Base-by-base conservation (phyloP, 2,113 vertebrate species). In the Hystrix brachyura region DNA sequence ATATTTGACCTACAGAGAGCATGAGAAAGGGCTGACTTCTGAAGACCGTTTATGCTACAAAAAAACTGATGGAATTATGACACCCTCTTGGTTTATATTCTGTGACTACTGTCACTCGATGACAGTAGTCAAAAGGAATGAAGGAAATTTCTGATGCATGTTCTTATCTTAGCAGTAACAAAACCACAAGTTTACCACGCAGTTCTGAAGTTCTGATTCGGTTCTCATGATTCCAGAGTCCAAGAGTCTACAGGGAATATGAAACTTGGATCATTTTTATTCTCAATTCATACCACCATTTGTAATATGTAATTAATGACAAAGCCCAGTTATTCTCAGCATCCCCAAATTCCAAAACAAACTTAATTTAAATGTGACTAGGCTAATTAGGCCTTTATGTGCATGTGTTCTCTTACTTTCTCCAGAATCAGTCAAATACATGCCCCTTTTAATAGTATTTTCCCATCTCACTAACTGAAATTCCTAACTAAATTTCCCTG, bases 261-360 rank as follows among this genome's bases (percentile, higher is more conserved):
- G 21, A 87, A 18, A 94, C 27, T 60, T 82, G 27, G 2, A 64
- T 89, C 29, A 67, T 55, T 65, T 88, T 76, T 62, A 9, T 38
- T 80, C 15, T 43, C 3, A 80, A 12, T 92, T 91, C 67, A 7
- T 3, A 94, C 29, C 32, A 82, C n/a, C n/a, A 64, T 57, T 78
- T 48, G 13, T 43, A 84, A 94, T 87, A 91, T 51, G 51, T 32
- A 90, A 69, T 96, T 74, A 82, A 90, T 90, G 71, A 46, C 32
- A 59, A 90, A 62, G 27, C 60, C 21, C 27, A 43, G 8, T 87
- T 83, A 10, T 79, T 79, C 12, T 69, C 38, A 57, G 27, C 57
- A 62, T 89, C 11, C 10, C 3, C 0, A 94, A 48, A 53, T 74
- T 55, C 14, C 71, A 62, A 60, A 91, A 43, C 65, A 82, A 38